A percentile compares a stretch with the other conserved stretches of the same genome.
Conservation (phyloP, 2,888 invertebrate genomes). For the Caenorhabditis sp. region DNA sequence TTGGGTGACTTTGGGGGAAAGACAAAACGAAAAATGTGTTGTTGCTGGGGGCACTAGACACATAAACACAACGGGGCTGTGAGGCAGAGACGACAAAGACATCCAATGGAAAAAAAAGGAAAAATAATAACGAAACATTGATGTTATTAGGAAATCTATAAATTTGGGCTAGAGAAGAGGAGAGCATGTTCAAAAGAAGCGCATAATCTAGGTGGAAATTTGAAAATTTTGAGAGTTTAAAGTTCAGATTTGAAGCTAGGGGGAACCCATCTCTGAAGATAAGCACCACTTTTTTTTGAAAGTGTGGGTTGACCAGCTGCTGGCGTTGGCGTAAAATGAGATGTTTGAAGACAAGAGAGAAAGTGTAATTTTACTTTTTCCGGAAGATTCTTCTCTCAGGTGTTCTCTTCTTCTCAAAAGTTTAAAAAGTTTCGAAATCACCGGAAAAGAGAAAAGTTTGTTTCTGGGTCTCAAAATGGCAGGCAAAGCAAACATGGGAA, state of each 20-base stretch:
- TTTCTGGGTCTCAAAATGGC: slow-evolving; percentile 14
- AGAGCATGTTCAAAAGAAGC: background rate
- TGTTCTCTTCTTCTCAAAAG: slow-evolving; percentile 21
- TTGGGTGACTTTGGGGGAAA: slow-evolving; percentile 19
- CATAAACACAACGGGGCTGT: slow-evolving; percentile 44
- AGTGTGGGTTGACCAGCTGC: slow-evolving; percentile 36
- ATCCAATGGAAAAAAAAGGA: slow-evolving; percentile 13
- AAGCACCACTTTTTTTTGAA: slow-evolving; percentile 11
- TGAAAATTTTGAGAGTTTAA: background rate
- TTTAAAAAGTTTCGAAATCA: slow-evolving; percentile 33
- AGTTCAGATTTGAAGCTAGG: background rate
- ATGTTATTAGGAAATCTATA: slow-evolving; percentile 27
- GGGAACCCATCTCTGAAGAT: background rate
- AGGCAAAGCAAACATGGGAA: slow-evolving; percentile 2
- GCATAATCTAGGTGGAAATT: background rate
- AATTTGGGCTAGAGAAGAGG: background rate
- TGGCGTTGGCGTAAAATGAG: slow-evolving; percentile 60
- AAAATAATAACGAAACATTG: slow-evolving; percentile 41
- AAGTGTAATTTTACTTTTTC: slow-evolving; percentile 56
- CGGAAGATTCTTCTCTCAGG: slow-evolving; percentile 18
- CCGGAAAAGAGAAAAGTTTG: background rate
- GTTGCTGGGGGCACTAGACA: slow-evolving; percentile 40
- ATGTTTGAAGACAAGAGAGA: slow-evolving; percentile 32
- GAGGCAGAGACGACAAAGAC: slow-evolving; percentile 37
- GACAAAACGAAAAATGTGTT: slow-evolving; percentile 43